Evolutionary conservation across 2,797 vertebrate species (phyloP).

Genomic region (Balearica regulorum): DNA sequence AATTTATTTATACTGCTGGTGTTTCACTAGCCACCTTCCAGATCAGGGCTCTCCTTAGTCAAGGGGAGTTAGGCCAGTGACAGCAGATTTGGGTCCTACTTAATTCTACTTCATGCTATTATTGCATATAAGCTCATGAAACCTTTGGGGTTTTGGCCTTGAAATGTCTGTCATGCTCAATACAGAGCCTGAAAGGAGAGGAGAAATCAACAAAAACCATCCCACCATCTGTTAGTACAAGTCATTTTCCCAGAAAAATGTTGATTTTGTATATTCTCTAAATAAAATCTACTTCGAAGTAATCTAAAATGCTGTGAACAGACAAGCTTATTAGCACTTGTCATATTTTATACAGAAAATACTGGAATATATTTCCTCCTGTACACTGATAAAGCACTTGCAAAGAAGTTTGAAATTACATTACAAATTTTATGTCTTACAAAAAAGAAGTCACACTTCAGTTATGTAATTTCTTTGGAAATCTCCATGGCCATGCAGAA

Average conservation of each 20-base stretch:
- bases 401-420: background rate
- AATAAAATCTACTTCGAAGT: conserved; percentile 4
- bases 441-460: background rate
- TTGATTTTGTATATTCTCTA: background rate
- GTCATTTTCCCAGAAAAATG: background rate
- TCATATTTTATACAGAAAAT: conserved; percentile 17
- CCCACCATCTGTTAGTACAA: conserved; percentile 16
- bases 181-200: background rate
- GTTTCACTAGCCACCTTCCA: background rate
- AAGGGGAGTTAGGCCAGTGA: background rate
- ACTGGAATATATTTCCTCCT: background rate
- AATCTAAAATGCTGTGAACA: background rate
- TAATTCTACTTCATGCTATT: background rate
- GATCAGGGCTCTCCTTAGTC: background rate
- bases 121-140: background rate
- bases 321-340: conserved; percentile 28
- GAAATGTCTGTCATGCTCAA: background rate
- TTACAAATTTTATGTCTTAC: background rate
- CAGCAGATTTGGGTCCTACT: background rate
- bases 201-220: background rate
- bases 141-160: background rate
- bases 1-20: background rate
- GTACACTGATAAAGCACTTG: background rate
- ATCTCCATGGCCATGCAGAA: background rate
- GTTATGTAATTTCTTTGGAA: background rate